Evolutionary conservation across 2,113 vertebrate species (phyloP).

Genomic region (Spheniscus mendiculus): DNA sequence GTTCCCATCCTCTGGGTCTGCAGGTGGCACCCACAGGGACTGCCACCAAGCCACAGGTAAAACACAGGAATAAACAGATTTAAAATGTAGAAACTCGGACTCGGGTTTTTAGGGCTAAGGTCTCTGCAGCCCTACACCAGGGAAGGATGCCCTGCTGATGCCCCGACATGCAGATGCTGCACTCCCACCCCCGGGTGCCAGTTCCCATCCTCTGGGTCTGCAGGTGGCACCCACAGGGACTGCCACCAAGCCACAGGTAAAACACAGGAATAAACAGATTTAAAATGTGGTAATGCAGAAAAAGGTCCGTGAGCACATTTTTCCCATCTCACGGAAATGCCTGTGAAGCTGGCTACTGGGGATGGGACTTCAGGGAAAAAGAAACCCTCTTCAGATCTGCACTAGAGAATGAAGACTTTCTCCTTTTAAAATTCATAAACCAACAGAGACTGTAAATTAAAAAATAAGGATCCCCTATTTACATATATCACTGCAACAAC

Average conservation of each 20-base stretch:
- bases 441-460: not conserved
- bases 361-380: not conserved
- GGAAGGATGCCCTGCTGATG: not conserved
- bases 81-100: not conserved
- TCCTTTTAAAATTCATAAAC: constrained; percentile 48
- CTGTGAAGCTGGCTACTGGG: not conserved
- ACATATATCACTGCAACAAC: not conserved
- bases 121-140: rapidly evolving
- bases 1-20: not conserved
- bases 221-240: not conserved
- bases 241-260: not conserved
- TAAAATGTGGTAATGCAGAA: not conserved
- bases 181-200: not conserved
- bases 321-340: not conserved
- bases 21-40: not conserved
- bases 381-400: not conserved
- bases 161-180: rapidly evolving
- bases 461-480: not conserved
- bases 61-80: not conserved
- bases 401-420: not conserved
- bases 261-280: not conserved
- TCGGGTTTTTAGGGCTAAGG: not conserved
- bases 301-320: not conserved
- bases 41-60: not conserved
- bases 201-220: not conserved